Evolutionary conservation across 2,888 invertebrate species (phyloP), one percentile per base, ranked within the genome.

Genomic region (Trisateles emortualis): DNA sequence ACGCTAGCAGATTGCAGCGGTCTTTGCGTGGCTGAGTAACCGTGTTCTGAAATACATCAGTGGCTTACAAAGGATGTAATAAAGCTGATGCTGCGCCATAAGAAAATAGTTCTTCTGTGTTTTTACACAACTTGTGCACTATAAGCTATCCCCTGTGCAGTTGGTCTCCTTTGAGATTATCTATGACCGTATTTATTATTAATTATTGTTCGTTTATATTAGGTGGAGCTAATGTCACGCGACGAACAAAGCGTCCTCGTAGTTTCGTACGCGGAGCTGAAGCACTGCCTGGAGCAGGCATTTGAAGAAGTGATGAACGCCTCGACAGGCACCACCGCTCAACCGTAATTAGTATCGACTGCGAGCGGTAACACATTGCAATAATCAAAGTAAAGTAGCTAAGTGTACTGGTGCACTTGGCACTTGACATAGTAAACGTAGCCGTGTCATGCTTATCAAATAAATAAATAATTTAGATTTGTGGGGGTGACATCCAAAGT

Each of bases 241-340:
- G 99, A 99, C 88, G 99, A 98, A 87, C 98, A 98, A 87, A 99
- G 98, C 87, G 96, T 99, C 59, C 94, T 99, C 73, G 97, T 99
- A 61, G 99, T 99, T 60, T 97, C 98, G 59, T 99, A 98, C 88
- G 96, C 97, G 16, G 99, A 99, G 88, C 94, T 99, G 78, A 98
- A 99, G 89, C 97, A 97, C 81, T 99, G 98, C 92, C 95, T 99
- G 79, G 98, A 99, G 84, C 96, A 96, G 79, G 97, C 99, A 36
- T 99, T 98, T 93, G 95, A 95, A 45, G 98, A 99, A 87, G 93
- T 97, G 71, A 93, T 93, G 86, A 90, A 93, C 44, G 91, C 94
- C 43, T n/a, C n/a, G n/a, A n/a, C n/a, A n/a, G 90, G 94, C 10
- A 86, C 81, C 40, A 59, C 50, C 1, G 58, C 41, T 10, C n/a